phyloP scores from a whole-genome alignment of 2,797 vertebrate genomes.

The Aselliscus stoliczkanus region DNA sequence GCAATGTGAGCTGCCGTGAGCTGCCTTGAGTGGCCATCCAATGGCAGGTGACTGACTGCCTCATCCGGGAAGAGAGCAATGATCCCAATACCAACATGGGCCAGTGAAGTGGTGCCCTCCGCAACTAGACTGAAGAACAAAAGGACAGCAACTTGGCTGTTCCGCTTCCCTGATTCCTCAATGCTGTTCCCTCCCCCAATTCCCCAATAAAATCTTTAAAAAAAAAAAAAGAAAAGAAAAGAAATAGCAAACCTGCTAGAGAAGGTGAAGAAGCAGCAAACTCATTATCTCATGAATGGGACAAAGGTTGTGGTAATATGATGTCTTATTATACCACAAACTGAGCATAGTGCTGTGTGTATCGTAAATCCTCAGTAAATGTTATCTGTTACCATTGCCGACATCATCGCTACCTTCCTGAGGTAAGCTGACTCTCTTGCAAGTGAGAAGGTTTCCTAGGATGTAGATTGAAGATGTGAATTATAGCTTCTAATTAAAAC shows the following conservation, averaged over 20 bases:
- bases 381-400: neutral
- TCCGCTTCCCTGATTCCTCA: too few relatives aligned
- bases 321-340: too few relatives aligned
- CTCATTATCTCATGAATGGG: neutral
- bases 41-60: too few relatives aligned
- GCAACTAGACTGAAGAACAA: too few relatives aligned
- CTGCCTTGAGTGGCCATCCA: too few relatives aligned
- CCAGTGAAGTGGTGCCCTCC: too few relatives aligned
- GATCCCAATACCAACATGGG: too few relatives aligned
- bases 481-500: neutral
- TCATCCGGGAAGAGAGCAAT: too few relatives aligned
- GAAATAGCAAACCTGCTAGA: neutral
- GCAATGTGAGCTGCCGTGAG: too few relatives aligned
- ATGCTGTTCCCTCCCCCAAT: too few relatives aligned
- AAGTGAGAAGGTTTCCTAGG: neutral
- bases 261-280: neutral
- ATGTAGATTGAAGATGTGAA: neutral
- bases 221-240: conserved; percentile 35
- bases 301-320: neutral
- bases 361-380: neutral
- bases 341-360: neutral
- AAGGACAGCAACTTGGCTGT: too few relatives aligned
- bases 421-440: neutral
- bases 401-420: neutral
- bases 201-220: too few relatives aligned